These are phyloP conservation scores for Myotis planiceps DNA, from an alignment of 2,797 vertebrate genomes.

Conservation along the genomic window DNA sequence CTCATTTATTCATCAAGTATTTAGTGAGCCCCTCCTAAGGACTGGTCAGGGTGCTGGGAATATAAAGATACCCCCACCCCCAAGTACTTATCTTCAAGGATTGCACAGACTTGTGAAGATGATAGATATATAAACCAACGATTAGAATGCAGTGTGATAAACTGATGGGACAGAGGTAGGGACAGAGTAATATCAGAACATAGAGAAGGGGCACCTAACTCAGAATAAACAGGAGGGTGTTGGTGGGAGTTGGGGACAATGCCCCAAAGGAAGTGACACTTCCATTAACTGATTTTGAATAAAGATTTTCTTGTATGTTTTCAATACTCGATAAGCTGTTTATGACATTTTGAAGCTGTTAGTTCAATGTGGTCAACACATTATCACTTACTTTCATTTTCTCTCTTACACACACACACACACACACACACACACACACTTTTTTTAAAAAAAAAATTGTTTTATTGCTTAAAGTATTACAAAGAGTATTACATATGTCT, in stretches of 20 bases:
- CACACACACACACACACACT: background rate
- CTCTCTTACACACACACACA: background rate
- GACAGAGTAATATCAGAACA: background rate
- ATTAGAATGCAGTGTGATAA: background rate
- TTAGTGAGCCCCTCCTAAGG: background rate
- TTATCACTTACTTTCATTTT: background rate
- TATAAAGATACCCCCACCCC: background rate
- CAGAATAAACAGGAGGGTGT: background rate
- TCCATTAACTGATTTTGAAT: background rate
- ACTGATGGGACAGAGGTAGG: background rate
- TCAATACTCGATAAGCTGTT: background rate
- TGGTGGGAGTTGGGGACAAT: background rate
- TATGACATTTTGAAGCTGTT: background rate
- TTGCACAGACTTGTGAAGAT: background rate
- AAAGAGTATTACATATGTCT: no score
- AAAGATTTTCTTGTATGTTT: background rate
- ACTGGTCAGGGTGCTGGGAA: background rate
- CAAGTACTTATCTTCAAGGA: background rate
- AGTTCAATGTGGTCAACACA: background rate
- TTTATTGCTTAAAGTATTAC: no score
- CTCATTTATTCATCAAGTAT: background rate
- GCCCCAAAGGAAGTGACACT: background rate
- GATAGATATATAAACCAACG: background rate
- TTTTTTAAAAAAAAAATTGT: no score
- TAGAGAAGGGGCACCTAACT: background rate